A percentile compares a stretch with the other conserved stretches of the same genome.
phyloP scores from a whole-genome alignment of 2,888 invertebrate genomes.

The Gisinianus flammeolus region DNA sequence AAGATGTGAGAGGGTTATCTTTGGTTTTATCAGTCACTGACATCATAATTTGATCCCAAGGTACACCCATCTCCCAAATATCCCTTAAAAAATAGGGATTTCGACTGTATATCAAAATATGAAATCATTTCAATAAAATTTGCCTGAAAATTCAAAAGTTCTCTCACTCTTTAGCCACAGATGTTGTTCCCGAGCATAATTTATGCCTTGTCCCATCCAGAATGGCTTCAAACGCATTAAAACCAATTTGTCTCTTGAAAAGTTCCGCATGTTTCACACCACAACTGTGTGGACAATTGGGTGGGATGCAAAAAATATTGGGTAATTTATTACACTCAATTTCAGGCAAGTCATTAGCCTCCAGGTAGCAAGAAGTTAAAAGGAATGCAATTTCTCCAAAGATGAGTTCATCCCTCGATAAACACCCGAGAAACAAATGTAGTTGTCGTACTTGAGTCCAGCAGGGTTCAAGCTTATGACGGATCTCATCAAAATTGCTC shows the following conservation, averaged over 20 bases:
- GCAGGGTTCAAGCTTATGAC: neutral
- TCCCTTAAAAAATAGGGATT: slow-evolving; percentile 7
- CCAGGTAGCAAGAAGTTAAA: slow-evolving; percentile 2
- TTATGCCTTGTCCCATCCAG: neutral
- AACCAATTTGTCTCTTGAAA: neutral
- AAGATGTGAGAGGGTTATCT: neutral
- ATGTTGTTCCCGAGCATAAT: neutral
- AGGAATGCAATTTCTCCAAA: slow-evolving; percentile 15
- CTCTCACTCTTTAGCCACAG: slow-evolving; percentile 1
- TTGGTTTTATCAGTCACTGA: neutral
- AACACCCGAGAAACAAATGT: slow-evolving; percentile 2
- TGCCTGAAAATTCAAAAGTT: neutral
- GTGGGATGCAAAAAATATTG: neutral
- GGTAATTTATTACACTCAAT: slow-evolving; percentile 11
- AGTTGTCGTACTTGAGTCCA: neutral
- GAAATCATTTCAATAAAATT: neutral
- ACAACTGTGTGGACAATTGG: slow-evolving; percentile 9
- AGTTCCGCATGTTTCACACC: neutral
- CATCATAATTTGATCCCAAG: slow-evolving; percentile 14
- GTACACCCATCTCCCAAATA: slow-evolving; percentile 5
- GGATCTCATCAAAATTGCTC: slow-evolving; percentile 11
- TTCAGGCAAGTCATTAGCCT: slow-evolving; percentile 1
- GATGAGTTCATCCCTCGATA: neutral
- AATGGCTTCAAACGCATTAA: slow-evolving; percentile 12
- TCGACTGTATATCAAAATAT: neutral